Base-by-base conservation (phyloP, 2,888 invertebrate species). In the Tenodera sinensis region DNA sequence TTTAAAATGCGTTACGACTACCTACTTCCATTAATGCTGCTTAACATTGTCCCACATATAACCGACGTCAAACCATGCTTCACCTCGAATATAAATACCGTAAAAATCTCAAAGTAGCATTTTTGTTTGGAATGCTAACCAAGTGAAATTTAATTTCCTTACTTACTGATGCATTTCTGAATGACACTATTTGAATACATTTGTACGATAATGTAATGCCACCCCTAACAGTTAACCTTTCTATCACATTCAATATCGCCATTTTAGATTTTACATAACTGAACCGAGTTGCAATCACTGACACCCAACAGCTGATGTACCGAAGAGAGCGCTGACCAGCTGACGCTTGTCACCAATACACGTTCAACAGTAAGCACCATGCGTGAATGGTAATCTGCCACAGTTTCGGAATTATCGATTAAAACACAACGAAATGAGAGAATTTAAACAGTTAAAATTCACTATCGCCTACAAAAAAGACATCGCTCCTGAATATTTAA, bases 101-200 rank as follows among this genome's bases (percentile, higher is more conserved):
- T 20, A 20, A 14, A 28, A 28, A 8, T 28, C 25, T 28, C 9
- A 34, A 25, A 12, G 14, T 30, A 28, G 34, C 30, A 30, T 12
- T 84, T 15, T 14, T 25, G 30, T 14, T 27, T 28, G 20, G 20
- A 28, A 86, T 71, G 27, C 47, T 54, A 3, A 47, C 47, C 28
- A 27, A 34, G 25, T 71, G 27, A 28, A 28, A 28, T 9, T n/a
- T 28, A 9, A 12, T 71, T 81, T 20, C 81, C 86, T 42, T 87
- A 87, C 87, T 87, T 87, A 87, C 87, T 82, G 87, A 14, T 82
- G 34, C n/a, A 87, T 83, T 87, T 87, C 87, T 71, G 42, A 28
- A 71, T 71, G 25, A 34, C 42, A 30, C 87, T 30, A 87, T 34
- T 15, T 34, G 27, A n/a, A 83, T n/a, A 34, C 83, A 82, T n/a